Base-by-base conservation (phyloP, 2,797 vertebrate species). In the Sebastes oblongus region DNA sequence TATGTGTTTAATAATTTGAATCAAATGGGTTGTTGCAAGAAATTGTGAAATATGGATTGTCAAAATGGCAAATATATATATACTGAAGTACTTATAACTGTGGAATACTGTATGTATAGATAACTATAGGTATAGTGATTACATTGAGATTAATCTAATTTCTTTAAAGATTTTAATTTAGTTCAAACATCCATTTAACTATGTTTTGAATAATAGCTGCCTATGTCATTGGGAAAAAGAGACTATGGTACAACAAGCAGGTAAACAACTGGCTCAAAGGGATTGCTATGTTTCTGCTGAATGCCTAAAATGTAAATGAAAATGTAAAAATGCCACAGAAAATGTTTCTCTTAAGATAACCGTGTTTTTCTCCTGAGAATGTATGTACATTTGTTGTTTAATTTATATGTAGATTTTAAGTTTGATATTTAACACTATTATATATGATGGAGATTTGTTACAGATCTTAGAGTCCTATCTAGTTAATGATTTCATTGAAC, bases 41-140 rank as follows among this genome's bases (percentile, higher is more conserved):
- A 68, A 66, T 18, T 76, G 30, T 78, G 27, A 72, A 75, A 29
- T 54, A 54, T 22, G 27, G 14, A 75, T 60, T 65, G 30, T 78
- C 25, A 74, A 62, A 83, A 25, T 52, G 13, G 66, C 20, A 66
- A 34, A 66, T 59, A 64, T 72, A 2, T 72, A 2, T 50, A 32
- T 54, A 52, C 11, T 71, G 61, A 74, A 84, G 66, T 72, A 46
- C 42, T 46, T 46, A 80, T 42, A 65, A n/a, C 50, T 80, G 46
- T 68, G 39, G 16, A 71, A 73, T 87, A 16, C 39, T 42, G 42
- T 46, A 50, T 50, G 61, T 64, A 70, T 90, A 91, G 90, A 93
- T 94, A 95, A 96, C 93, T 96, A 94, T 93, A 96, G 95, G 85
- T 93, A 89, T 93, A 91, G 92, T 91, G 82, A 88, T 89, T 77